phyloP scores from a whole-genome alignment of 1,140 invertebrate genomes.

The Acyrthosiphon pisum region DNA sequence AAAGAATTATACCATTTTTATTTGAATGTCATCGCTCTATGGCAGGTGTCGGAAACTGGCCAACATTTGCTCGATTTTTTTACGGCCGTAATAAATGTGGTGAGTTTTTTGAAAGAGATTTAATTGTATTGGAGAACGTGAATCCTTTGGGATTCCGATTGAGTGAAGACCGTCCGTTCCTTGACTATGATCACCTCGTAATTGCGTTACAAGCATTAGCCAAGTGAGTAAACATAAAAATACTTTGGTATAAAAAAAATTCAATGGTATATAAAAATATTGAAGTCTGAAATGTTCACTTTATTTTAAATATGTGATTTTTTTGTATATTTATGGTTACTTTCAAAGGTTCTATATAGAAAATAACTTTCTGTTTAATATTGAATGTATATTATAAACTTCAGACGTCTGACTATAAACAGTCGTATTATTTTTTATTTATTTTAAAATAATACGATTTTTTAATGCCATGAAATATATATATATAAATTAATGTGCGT shows the following conservation, averaged over 20 bases:
- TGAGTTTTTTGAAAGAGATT: neutral
- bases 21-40: neutral
- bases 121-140: conserved; percentile 46
- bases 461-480: no score
- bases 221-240: conserved; percentile 32
- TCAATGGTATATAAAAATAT: no score
- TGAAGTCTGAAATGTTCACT: no score
- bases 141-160: neutral
- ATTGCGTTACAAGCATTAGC: conserved; percentile 27
- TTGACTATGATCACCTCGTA: conserved; percentile 42
- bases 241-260: neutral
- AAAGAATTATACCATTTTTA: conserved; percentile 20
- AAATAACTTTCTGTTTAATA: neutral
- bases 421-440: neutral
- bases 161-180: neutral
- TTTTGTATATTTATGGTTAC: no score
- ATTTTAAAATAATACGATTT: no score
- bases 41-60: accelerated
- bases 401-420: no score
- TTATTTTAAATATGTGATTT: no score
- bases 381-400: no score
- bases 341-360: neutral
- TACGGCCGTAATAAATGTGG: conserved; percentile 28
- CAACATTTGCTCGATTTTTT: neutral
- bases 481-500: no score